Evolutionary conservation across 2,113 vertebrate species (phyloP).

Genomic region (Porphyrio hochstetteri): DNA sequence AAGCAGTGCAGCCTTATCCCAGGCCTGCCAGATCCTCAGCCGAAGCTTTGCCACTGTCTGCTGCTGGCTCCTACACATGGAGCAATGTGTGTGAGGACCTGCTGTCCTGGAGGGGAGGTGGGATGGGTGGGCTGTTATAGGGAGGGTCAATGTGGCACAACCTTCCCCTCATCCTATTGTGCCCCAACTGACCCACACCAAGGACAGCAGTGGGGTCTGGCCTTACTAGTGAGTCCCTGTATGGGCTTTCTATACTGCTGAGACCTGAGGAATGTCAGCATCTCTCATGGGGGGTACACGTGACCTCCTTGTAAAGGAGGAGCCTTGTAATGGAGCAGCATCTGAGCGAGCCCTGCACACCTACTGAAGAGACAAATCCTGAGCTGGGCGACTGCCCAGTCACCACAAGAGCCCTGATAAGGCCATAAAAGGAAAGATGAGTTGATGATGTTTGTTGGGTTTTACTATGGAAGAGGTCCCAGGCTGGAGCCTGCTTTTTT

Average conservation of each 20-base stretch:
- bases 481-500: background rate
- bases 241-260: background rate
- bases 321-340: background rate
- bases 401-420: background rate
- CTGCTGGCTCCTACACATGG: accelerated
- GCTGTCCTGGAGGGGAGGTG: accelerated
- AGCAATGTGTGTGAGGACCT: background rate
- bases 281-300: background rate
- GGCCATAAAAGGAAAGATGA: background rate
- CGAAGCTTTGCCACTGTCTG: background rate
- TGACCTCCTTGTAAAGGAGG: background rate
- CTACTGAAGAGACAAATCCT: background rate
- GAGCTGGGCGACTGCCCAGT: background rate
- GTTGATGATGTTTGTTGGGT: background rate
- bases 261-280: background rate
- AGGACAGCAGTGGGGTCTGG: background rate
- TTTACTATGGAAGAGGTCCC: background rate
- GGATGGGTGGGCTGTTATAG: background rate
- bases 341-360: background rate
- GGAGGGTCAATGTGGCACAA: background rate
- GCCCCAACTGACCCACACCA: accelerated
- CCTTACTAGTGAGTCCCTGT: accelerated
- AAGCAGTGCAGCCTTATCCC: accelerated
- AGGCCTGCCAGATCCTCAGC: background rate
- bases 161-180: background rate